A percentile compares a stretch with the other conserved stretches of the same genome.
Conservation (phyloP, 2,113 vertebrate genomes). For the Colius striatus region DNA sequence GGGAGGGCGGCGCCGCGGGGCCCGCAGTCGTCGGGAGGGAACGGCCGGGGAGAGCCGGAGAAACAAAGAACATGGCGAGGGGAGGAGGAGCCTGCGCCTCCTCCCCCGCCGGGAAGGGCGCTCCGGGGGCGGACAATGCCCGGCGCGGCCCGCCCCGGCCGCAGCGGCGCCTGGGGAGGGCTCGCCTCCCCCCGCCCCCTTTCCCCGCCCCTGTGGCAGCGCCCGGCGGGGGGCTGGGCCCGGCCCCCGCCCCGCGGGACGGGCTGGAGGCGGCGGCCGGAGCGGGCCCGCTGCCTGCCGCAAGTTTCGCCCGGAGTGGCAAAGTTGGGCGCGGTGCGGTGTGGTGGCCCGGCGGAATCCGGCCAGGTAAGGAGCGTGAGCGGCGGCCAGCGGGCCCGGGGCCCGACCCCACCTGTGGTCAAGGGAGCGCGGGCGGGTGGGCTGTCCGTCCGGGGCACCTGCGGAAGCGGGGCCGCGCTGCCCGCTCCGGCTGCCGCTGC, state of each 20-base stretch:
- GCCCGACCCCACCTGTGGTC: no score
- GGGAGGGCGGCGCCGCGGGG: neutral
- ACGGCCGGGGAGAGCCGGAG: neutral
- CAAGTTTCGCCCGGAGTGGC: neutral
- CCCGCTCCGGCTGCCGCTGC: neutral
- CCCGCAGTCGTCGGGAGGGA: neutral
- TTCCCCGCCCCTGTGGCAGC: neutral
- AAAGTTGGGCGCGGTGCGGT: conserved; percentile 1
- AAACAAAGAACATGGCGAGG: conserved; percentile 72
- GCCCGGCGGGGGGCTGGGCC: neutral
- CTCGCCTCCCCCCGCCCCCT: neutral
- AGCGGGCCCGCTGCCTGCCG: neutral
- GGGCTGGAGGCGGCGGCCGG: neutral
- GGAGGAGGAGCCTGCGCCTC: conserved; percentile 28
- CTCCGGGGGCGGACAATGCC: conserved; percentile 10
- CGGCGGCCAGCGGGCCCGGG: neutral
- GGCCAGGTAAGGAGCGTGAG: neutral
- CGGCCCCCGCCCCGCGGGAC: neutral
- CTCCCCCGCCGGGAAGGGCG: neutral
- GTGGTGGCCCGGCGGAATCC: neutral
- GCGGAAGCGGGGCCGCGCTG: neutral
- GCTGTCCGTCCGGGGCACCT: neutral
- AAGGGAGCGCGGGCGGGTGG: neutral
- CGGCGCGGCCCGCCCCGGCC: neutral
- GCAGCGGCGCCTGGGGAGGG: neutral